Evolutionary conservation across 2,113 vertebrate species (phyloP).

Genomic region (Haplochromis burtoni): DNA sequence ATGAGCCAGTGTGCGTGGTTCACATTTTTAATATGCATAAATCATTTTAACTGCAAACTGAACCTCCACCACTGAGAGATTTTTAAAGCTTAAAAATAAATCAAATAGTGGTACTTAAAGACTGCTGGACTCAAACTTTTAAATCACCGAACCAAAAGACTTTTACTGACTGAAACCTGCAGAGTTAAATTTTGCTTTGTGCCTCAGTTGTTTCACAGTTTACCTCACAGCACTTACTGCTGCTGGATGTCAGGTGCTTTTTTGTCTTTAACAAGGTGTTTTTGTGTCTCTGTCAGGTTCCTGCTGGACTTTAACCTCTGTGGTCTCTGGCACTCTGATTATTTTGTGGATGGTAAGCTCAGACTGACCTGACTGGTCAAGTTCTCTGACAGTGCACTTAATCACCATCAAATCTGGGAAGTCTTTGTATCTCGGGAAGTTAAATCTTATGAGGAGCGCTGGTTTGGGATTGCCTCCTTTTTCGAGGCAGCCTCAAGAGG

Average conservation of each 20-base stretch:
- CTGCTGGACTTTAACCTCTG: conserved; percentile 88
- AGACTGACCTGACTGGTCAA: neutral
- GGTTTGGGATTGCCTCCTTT: neutral
- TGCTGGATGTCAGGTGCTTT: neutral
- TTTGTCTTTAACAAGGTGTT: neutral
- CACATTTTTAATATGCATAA: neutral
- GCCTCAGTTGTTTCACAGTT: neutral
- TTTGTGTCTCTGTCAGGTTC: conserved; percentile 68
- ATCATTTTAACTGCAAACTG: neutral
- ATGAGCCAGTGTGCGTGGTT: neutral
- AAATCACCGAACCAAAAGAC: neutral
- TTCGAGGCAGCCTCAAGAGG: neutral
- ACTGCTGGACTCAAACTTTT: neutral
- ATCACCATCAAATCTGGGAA: neutral
- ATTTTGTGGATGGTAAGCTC: conserved; percentile 81
- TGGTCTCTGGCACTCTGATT: conserved; percentile 78
- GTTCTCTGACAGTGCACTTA: neutral
- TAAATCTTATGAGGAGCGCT: neutral
- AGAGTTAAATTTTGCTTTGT: neutral
- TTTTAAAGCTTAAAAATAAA: neutral
- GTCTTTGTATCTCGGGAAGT: neutral
- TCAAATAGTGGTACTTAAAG: neutral
- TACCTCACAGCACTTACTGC: neutral
- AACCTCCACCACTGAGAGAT: neutral
- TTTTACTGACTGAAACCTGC: neutral